Percentiles rank a stretch among this genome's conserved stretches.
Evolutionary conservation across 2,888 invertebrate species (phyloP).

Genomic region (Nemotelus nigrinus): DNA sequence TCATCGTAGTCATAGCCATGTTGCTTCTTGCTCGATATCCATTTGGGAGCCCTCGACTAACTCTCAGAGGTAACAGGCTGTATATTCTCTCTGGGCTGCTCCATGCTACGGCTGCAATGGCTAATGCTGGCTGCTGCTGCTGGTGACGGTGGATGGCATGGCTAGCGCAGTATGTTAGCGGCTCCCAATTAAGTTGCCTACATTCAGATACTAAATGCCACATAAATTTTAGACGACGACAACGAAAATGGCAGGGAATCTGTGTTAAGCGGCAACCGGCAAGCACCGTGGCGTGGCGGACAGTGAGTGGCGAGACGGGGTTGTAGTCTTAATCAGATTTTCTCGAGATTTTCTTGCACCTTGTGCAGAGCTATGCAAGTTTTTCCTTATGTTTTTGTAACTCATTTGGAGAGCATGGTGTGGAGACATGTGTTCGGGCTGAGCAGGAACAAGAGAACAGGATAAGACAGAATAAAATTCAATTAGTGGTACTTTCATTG

Average conservation of each 20-base stretch:
- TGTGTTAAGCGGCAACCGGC: neutral
- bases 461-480: constrained; percentile 11
- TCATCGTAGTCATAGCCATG: neutral
- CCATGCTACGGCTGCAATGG: too few species aligned
- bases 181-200: constrained; percentile 39
- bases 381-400: too few species aligned
- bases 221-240: constrained; percentile 30
- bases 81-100: too few species aligned
- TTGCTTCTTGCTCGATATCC: neutral
- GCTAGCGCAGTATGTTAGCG: neutral
- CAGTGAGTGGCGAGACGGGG: neutral
- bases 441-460: neutral
- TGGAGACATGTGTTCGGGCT: neutral
- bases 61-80: too few species aligned
- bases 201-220: constrained; percentile 27
- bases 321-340: constrained; percentile 23
- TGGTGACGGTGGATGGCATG: too few species aligned
- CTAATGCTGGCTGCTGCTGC: too few species aligned
- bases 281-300: neutral
- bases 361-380: too few species aligned
- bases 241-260: neutral
- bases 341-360: neutral
- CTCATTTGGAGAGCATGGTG: neutral
- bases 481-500: constrained; percentile 20
- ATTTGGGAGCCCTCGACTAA: neutral